Evolutionary conservation across 2,888 invertebrate genomes (phyloP).

Genomic region (Microplitis manilae): DNA sequence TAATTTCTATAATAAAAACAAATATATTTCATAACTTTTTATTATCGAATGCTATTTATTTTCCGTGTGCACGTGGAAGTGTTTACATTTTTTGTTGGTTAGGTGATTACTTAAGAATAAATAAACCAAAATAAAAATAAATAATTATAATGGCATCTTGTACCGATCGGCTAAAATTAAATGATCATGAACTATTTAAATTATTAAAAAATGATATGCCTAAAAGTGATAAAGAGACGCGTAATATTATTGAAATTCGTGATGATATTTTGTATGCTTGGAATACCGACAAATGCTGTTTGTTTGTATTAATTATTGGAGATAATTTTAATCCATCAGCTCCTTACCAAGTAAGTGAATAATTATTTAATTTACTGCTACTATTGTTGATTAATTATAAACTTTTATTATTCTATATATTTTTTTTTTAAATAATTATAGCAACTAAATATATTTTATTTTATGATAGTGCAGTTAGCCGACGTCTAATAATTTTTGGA

Average conservation of each 20-base stretch:
- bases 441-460: too few relatives aligned
- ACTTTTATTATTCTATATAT: too few relatives aligned
- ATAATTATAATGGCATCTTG: conserved; percentile 75
- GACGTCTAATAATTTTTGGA: too few relatives aligned
- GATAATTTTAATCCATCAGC: conserved; percentile 74
- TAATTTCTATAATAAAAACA: too few relatives aligned
- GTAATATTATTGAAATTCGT: conserved; percentile 77
- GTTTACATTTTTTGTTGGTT: background rate
- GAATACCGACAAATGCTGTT: conserved; percentile 78
- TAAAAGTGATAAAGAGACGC: conserved; percentile 75
- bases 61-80: background rate
- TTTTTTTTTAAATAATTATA: too few relatives aligned
- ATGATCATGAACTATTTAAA: conserved; percentile 77
- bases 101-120: background rate
- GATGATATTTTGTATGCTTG: conserved; percentile 81
- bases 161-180: conserved; percentile 76
- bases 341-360: conserved; percentile 75
- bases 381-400: too few relatives aligned
- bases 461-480: too few relatives aligned
- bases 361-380: too few relatives aligned
- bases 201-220: conserved; percentile 75
- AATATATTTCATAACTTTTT: background rate
- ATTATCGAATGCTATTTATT: background rate
- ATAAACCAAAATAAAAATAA: background rate
- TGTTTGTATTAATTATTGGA: conserved; percentile 76